Base-by-base conservation (phyloP, 1,140 invertebrate genomes). In the Pseudomyrmex flavicornis region DNA sequence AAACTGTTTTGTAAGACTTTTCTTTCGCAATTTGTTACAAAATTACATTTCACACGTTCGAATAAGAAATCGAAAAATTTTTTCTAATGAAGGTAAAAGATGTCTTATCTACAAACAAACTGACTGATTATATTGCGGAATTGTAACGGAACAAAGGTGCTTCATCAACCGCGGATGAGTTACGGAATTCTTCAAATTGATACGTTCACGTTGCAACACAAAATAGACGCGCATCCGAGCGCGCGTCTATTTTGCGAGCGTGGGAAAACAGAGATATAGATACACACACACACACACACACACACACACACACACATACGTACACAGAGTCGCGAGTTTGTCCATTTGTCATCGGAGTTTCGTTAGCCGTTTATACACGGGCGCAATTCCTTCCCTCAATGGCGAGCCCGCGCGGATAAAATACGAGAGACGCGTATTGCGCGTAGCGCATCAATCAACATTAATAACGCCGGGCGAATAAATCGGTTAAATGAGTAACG, bases 401-500 rank as follows among this genome's bases (percentile, higher is more conserved):
- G 46, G 76, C 65, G 8, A 10, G 50, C 13, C 50, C 13, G 50
- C 8, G 48, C 4, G 75, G 65, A 72, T 80, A 80, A 80, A 70
- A 80, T 80, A 80, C 48, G 76, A 70, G 76, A 70, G 76, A 80
- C 66, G 66, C 20, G 66, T 59, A 72, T 80, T 80, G 76, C 76
- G 35, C 76, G 35, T 50, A 17, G 66, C 76, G 66, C 76, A 80
- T 80, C 76, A 80, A 80, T 80, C 76, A 72, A 58, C 76, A 80
- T 80, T 80, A 80, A 80, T 80, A 80, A 80, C 76, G 54, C 54
- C 54, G 54, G 22, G n/a, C 66, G 76, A 80, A 72, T 72, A 80
- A 80, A 80, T 80, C 76, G 76, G 54, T 50, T 66, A 70, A 70
- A 70, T 52, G 76, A 79, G 76, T 70, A 70, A 83, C 79, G 79